Base-by-base conservation (phyloP, 2,888 invertebrate genomes). In the Coecobrya sp. region DNA sequence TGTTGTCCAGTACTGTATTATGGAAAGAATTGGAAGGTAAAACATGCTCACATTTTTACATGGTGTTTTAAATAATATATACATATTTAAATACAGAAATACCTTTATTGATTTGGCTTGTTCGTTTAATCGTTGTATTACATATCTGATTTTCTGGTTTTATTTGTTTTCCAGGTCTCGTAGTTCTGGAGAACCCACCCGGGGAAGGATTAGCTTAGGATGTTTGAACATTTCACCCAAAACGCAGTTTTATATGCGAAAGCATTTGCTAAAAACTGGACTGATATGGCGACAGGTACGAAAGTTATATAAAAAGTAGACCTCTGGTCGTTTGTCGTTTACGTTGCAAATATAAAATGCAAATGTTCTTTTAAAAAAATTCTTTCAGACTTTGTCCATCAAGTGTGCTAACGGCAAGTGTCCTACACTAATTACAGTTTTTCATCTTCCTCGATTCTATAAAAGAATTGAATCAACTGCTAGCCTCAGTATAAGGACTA, bases 1-100 rank as follows among this genome's bases (percentile, higher is more conserved):
- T 13, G 96, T 96, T 3, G 95, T 96, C 19, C 97, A 97, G 92
- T 98, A 97, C 95, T 97, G 97, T 94, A 96, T 98, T 55, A 95
- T 98, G 90, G 98, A 98, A 95, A 96, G 97, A 95, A 97, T 98
- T 62, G 98, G 97, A 0, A 96, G 98, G 92, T 93, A 86, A 49
- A 7, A 62, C 7, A 36, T 36, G n/a, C n/a, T n/a, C n/a, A n/a
- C n/a, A n/a, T n/a, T n/a, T n/a, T n/a, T n/a, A n/a, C n/a, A n/a
- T n/a, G n/a, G n/a, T n/a, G n/a, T n/a, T n/a, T n/a, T n/a, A n/a
- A n/a, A n/a, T n/a, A n/a, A n/a, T n/a, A n/a, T n/a, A n/a, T n/a
- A n/a, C n/a, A n/a, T n/a, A n/a, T n/a, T n/a, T n/a, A n/a, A n/a
- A n/a, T n/a, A n/a, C n/a, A n/a, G n/a, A n/a, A n/a, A n/a, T n/a